Percentiles rank a stretch among this genome's conserved stretches.
Evolutionary conservation across 2,113 vertebrate species (phyloP).

Genomic region (Coregonus clupeaformis): DNA sequence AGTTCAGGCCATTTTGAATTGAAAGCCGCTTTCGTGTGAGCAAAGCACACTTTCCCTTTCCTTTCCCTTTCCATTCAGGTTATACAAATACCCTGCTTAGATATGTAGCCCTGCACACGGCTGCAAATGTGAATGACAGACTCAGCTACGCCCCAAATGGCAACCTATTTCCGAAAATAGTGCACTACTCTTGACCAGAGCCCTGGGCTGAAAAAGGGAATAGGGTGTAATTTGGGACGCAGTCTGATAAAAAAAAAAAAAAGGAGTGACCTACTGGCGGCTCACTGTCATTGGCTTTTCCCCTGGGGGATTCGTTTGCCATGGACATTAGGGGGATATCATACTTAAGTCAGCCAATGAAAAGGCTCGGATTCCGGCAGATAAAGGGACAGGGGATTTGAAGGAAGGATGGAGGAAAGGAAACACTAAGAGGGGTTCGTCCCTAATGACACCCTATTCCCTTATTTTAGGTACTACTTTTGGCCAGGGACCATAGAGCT

Average conservation of each 20-base stretch:
- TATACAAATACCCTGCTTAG: slow-evolving; percentile 61
- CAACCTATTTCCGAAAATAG: too few relatives aligned
- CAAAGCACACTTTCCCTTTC: slow-evolving; percentile 21
- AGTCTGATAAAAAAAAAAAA: not conserved
- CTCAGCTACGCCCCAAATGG: slow-evolving; percentile 36
- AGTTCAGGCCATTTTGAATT: slow-evolving; percentile 28
- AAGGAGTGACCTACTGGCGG: slow-evolving; percentile 75
- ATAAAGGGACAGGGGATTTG: slow-evolving; percentile 75
- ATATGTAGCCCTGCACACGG: slow-evolving; percentile 58
- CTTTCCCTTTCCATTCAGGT: slow-evolving; percentile 39
- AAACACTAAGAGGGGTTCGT: not conserved
- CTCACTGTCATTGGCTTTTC: slow-evolving; percentile 73
- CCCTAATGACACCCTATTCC: not conserved
- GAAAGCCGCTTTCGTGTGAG: slow-evolving; percentile 23
- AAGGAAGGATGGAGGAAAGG: slow-evolving; percentile 32
- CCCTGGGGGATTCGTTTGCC: slow-evolving; percentile 79
- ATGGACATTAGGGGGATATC: slow-evolving; percentile 79
- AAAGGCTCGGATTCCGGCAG: slow-evolving; percentile 75
- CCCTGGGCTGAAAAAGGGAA: too few relatives aligned
- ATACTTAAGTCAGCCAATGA: slow-evolving; percentile 76
- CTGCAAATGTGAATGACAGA: slow-evolving; percentile 76
- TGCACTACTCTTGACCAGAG: too few relatives aligned
- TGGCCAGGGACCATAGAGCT: too few relatives aligned
- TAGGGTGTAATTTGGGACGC: too few relatives aligned
- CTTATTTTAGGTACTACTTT: too few relatives aligned